Percentiles rank a stretch among this genome's conserved stretches.
Conservation (phyloP, 2,888 invertebrate species). For the Drosophila algonquin region DNA sequence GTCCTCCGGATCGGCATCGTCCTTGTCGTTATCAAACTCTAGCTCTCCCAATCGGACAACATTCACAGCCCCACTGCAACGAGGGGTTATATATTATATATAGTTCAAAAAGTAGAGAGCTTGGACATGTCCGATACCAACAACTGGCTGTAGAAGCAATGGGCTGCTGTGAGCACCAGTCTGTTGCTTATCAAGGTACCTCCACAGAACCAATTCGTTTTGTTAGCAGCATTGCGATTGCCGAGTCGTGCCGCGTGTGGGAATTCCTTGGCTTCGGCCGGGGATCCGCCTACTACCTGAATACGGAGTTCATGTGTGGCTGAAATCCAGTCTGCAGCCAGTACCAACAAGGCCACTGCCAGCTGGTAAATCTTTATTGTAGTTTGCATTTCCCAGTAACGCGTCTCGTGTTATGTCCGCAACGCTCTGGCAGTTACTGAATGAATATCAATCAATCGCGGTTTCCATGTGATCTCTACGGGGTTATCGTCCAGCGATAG, state of each 20-base stretch:
- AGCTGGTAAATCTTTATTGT: conserved; percentile 1
- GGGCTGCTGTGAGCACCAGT: conserved; percentile 65
- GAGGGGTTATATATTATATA: conserved; percentile 78
- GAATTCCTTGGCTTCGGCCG: conserved; percentile 79
- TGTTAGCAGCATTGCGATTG: conserved; percentile 41
- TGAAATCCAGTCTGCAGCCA: not conserved
- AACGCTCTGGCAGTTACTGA: conserved; percentile 25
- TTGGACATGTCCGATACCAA: conserved; percentile 16
- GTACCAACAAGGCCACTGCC: conserved; percentile 1
- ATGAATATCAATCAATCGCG: not conserved
- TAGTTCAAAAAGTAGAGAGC: not conserved
- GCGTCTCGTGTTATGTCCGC: not conserved
- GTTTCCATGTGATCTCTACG: not conserved
- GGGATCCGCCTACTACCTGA: conserved; percentile 83
- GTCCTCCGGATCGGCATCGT: conserved; percentile 80
- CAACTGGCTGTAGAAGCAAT: conserved; percentile 55
- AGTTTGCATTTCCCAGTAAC: conserved; percentile 17
- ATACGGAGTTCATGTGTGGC: no score
- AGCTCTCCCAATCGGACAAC: conserved; percentile 80
- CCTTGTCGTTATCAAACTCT: conserved; percentile 69
- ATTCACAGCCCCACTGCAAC: conserved; percentile 83
- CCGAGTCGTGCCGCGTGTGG: conserved; percentile 76
- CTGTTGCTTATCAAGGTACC: conserved; percentile 73
- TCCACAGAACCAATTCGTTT: conserved; percentile 75
- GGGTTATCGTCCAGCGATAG: not conserved